Evolutionary conservation across 2,888 invertebrate species (phyloP), one percentile per base, ranked within the genome.

Genomic region (Hesperia comma): DNA sequence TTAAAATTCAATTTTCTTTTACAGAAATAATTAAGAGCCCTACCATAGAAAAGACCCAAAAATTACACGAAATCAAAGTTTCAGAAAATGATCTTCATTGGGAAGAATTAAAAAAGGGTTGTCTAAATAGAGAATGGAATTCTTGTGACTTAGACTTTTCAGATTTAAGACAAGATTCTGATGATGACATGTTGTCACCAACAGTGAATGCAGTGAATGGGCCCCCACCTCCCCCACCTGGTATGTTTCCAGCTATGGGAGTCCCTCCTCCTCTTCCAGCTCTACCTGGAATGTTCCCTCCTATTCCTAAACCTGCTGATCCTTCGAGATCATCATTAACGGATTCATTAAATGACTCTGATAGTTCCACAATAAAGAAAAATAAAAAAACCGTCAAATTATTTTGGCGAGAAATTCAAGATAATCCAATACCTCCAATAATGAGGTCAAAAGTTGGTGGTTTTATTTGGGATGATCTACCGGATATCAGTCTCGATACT

Each of bases 91-190:
- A 99, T 79, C 87, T 99, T 2, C 97, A 98, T 79, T 99, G 99
- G 99, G 99, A 99, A 80, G 97, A 98, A 80, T 87, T 99, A 1
- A 83, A 81, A 70, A 95, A 96, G 61, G 95, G 95, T 46, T 95
- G 95, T 71, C 93, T 97, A 75, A 94, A 95, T 69, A 93, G 97
- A 71, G 95, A 96, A 70, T 92, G 97, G 82, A 95, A 97, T 72
- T 94, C 98, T 57, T 98, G 99, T 84, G 99, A 99, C 88, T 94
- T 99, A 79, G 99, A 99, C 88, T 99, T 99, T 87, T 98, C 98
- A 12, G 99, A 99, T 87, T 93, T 99, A 63, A 95, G 95, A 61
- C 95, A 95, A 41, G 97, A 97, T 64, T 98, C 99, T 74, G 99
- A 99, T 82, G 95, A 95, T 66, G 97, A 97, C 79, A 93, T 96